These are phyloP conservation scores for Astropecten irregularis DNA, from an alignment of 53 echinoderm and acorn worm genomes.

Conservation along the genomic window DNA sequence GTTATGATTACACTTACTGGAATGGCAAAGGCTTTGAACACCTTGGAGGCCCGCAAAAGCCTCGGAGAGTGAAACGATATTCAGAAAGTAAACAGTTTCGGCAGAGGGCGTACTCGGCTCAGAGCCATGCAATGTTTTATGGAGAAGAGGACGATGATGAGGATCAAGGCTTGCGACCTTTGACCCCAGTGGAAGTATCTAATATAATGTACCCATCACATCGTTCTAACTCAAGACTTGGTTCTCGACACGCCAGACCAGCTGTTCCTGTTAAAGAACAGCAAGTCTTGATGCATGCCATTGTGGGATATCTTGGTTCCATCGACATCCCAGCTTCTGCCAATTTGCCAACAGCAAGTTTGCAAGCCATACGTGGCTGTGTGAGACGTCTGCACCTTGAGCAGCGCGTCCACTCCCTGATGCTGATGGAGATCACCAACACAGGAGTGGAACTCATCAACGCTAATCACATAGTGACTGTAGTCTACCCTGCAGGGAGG, in stretches of 20 bases:
- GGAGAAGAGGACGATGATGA: conserved; percentile 61
- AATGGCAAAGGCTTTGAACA: conserved; percentile 66
- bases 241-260: conserved; percentile 5
- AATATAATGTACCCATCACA: conserved; percentile 86
- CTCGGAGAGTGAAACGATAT: conserved; percentile 57
- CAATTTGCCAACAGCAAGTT: conserved; percentile 94
- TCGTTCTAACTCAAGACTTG: not conserved
- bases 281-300: conserved; percentile 63
- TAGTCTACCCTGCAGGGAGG: conserved; percentile 86
- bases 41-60: conserved; percentile 56
- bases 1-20: conserved; percentile 72
- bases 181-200: conserved; percentile 88
- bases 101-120: conserved; percentile 61
- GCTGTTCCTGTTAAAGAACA: conserved; percentile 2
- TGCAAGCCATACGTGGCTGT: conserved; percentile 97
- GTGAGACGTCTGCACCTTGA: conserved; percentile 91
- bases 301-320: conserved; percentile 95
- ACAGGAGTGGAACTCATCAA: conserved; percentile 82
- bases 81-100: conserved; percentile 43
- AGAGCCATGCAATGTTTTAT: conserved; percentile 65
- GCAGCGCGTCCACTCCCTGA: conserved; percentile 89
- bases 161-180: conserved; percentile 72
- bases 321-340: conserved; percentile 98
- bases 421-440: conserved; percentile 89
- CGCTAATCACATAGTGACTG: conserved; percentile 74